Evolutionary conservation across 1,140 invertebrate species (phyloP).

Genomic region (Pseudomyrmex pallidus): DNA sequence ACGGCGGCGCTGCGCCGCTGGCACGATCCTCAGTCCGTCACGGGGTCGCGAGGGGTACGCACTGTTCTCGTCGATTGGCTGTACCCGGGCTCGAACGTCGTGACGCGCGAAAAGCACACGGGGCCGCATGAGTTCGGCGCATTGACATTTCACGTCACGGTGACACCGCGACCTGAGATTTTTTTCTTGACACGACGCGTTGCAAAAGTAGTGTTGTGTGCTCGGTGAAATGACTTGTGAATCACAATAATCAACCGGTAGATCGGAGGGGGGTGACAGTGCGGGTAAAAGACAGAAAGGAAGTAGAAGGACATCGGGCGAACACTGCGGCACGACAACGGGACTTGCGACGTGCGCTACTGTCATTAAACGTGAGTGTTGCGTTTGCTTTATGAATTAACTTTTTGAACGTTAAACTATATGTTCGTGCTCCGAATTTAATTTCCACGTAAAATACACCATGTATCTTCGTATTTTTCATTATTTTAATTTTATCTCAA

Average conservation of each 20-base stretch:
- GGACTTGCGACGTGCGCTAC: conserved; percentile 19
- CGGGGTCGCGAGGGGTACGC: conserved; percentile 81
- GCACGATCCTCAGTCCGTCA: conserved; percentile 82
- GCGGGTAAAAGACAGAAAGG: neutral
- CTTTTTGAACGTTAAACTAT: neutral
- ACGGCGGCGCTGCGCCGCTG: conserved; percentile 82
- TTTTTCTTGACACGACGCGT: conserved; percentile 1
- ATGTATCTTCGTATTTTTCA: neutral
- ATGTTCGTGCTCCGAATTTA: neutral
- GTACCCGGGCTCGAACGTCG: conserved; percentile 52
- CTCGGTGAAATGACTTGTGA: conserved; percentile 46
- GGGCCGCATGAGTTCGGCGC: neutral
- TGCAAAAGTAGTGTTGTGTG: conserved; percentile 33
- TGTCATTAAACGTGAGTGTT: conserved; percentile 66
- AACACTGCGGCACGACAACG: conserved; percentile 39
- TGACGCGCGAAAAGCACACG: conserved; percentile 66
- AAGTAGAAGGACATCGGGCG: conserved; percentile 9
- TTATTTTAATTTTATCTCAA: neutral
- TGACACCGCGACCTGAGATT: neutral
- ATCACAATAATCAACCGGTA: conserved; percentile 31
- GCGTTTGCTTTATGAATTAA: neutral
- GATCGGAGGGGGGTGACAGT: conserved; percentile 21
- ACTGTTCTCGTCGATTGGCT: conserved; percentile 68
- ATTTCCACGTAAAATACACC: neutral
- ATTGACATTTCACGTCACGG: neutral